These are phyloP conservation scores for Albula glossodonta DNA, from an alignment of 2,113 vertebrate genomes.

Conservation along the genomic window DNA sequence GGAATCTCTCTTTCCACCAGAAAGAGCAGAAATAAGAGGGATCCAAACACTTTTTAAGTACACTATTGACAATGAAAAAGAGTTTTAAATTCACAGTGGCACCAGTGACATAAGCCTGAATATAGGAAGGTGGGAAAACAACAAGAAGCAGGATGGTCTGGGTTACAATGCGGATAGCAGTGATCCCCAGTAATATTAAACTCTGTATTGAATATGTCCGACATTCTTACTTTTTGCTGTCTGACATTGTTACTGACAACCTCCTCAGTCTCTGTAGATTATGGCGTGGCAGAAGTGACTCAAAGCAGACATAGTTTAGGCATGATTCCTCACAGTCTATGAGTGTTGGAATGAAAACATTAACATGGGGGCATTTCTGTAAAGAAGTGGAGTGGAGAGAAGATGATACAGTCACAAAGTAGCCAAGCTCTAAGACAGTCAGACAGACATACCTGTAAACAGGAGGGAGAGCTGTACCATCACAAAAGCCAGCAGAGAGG, in stretches of 20 bases:
- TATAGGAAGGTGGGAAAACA: neutral
- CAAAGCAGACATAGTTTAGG: neutral
- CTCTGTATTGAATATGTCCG: neutral
- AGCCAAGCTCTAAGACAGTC: too few relatives aligned
- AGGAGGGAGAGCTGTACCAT: too few relatives aligned
- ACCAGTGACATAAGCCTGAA: neutral
- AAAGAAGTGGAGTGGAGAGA: neutral
- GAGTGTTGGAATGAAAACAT: neutral
- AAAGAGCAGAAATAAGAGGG: neutral
- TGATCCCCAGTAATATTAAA: neutral
- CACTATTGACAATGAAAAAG: neutral
- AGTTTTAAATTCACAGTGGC: neutral
- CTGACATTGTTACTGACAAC: neutral
- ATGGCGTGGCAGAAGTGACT: neutral
- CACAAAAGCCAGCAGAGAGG: too few relatives aligned
- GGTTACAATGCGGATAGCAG: too few relatives aligned
- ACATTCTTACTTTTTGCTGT: neutral
- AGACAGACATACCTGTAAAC: too few relatives aligned
- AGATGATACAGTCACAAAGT: neutral
- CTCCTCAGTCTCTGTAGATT: neutral
- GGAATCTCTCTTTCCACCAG: neutral
- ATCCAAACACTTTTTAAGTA: neutral
- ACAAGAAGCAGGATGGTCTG: neutral
- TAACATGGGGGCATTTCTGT: neutral
- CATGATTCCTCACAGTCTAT: neutral